Evolutionary conservation across 2,888 invertebrate genomes (phyloP).

Genomic region (Itoplectis maculator): DNA sequence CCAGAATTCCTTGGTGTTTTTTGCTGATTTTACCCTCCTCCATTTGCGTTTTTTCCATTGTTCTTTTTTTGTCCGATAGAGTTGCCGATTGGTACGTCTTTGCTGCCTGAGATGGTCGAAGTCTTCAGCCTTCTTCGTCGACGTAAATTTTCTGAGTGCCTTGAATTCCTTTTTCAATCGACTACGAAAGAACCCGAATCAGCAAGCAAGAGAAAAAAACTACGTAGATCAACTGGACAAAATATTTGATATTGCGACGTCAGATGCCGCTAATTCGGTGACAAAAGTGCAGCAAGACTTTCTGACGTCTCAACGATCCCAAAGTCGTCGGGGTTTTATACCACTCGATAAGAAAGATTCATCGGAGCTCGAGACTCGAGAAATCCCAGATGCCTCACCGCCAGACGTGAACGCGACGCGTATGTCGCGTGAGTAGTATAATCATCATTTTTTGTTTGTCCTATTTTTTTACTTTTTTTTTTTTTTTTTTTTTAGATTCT

Average conservation of each 20-base stretch:
- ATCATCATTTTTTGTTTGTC: neutral
- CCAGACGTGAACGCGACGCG: neutral
- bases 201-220: slow-evolving; percentile 13
- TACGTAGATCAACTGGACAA: neutral
- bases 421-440: neutral
- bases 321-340: neutral
- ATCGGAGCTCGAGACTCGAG: neutral
- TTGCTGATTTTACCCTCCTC: too few relatives aligned
- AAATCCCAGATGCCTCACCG: slow-evolving; percentile 3
- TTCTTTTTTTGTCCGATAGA: too few relatives aligned
- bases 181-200: neutral
- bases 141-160: too few relatives aligned
- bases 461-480: neutral
- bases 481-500: neutral
- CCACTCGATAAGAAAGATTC: too few relatives aligned
- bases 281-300: slow-evolving; percentile 13
- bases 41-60: too few relatives aligned
- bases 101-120: too few relatives aligned
- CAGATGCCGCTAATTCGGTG: slow-evolving; percentile 12
- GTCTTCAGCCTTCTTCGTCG: too few relatives aligned
- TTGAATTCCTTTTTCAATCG: too few relatives aligned
- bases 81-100: too few relatives aligned
- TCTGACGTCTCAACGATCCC: slow-evolving; percentile 1
- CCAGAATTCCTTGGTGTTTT: too few relatives aligned
- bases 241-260: slow-evolving; percentile 19